Percentiles rank a stretch among this genome's conserved stretches.
phyloP scores from a whole-genome alignment of 2,113 vertebrate species.

The Lagenorhynchus albirostris region DNA sequence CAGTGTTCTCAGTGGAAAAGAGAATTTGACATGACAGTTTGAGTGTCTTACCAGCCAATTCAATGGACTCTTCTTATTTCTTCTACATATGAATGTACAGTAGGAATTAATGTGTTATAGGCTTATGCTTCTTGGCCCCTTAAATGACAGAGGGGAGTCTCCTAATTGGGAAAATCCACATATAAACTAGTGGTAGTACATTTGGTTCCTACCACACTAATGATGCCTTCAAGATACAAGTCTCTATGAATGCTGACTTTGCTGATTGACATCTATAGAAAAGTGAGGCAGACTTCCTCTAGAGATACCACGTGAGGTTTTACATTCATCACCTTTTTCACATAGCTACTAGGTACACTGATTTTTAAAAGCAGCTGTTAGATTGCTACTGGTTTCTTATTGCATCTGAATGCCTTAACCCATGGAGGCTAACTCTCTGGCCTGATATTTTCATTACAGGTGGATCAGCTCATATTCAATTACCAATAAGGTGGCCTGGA shows the following conservation, averaged over 20 bases:
- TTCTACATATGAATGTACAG: background rate
- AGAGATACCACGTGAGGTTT: background rate
- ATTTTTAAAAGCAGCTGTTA: background rate
- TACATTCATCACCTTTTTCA: background rate
- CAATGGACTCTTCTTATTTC: background rate
- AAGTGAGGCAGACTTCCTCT: background rate
- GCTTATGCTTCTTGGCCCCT: background rate
- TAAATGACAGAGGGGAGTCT: background rate
- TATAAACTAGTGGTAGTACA: background rate
- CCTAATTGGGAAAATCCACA: background rate
- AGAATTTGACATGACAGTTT: background rate
- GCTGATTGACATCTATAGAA: background rate
- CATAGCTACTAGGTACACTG: background rate
- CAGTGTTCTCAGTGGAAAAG: background rate
- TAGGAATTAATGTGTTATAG: background rate
- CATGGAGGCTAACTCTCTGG: background rate
- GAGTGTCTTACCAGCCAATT: background rate
- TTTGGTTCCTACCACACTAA: background rate
- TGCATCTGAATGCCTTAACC: background rate
- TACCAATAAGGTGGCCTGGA: background rate
- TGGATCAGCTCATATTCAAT: background rate
- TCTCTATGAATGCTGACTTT: background rate
- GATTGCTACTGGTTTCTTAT: background rate
- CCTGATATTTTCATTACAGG: background rate
- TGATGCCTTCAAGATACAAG: background rate